Evolutionary conservation across 2,113 vertebrate species (phyloP).

Genomic region (Climacteris rufus): DNA sequence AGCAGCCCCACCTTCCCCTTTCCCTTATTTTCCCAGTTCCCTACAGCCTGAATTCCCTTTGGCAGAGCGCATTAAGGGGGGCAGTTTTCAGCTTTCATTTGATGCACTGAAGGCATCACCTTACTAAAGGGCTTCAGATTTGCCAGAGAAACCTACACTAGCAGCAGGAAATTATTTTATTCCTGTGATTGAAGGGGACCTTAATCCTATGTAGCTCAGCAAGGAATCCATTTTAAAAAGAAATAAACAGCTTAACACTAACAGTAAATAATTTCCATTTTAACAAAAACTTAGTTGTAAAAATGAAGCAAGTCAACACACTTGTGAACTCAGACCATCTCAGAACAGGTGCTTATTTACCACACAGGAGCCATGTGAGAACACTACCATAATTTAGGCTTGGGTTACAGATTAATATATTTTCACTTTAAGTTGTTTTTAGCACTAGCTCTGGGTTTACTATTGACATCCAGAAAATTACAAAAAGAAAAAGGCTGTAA

Average conservation of each 20-base stretch:
- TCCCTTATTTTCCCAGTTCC: neutral
- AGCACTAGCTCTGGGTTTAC: neutral
- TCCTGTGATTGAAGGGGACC: neutral
- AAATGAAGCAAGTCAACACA: neutral
- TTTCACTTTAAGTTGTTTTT: neutral
- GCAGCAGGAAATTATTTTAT: neutral
- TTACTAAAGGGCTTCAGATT: neutral
- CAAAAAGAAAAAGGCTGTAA: neutral
- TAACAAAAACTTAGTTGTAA: neutral
- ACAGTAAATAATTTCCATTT: neutral
- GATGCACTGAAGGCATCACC: neutral
- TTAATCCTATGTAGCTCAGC: neutral
- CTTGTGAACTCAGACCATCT: neutral
- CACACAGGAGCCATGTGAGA: neutral
- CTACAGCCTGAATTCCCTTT: neutral
- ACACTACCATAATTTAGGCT: neutral
- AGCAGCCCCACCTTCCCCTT: neutral
- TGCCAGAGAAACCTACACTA: neutral
- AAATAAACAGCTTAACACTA: neutral
- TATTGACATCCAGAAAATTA: neutral
- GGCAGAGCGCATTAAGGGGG: neutral
- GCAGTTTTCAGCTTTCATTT: neutral
- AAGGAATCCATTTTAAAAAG: neutral
- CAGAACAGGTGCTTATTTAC: neutral
- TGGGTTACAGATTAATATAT: neutral